These are phyloP conservation scores for Chamaetylas fuelleborni DNA, from an alignment of 2,113 vertebrate species.

Conservation along the genomic window DNA sequence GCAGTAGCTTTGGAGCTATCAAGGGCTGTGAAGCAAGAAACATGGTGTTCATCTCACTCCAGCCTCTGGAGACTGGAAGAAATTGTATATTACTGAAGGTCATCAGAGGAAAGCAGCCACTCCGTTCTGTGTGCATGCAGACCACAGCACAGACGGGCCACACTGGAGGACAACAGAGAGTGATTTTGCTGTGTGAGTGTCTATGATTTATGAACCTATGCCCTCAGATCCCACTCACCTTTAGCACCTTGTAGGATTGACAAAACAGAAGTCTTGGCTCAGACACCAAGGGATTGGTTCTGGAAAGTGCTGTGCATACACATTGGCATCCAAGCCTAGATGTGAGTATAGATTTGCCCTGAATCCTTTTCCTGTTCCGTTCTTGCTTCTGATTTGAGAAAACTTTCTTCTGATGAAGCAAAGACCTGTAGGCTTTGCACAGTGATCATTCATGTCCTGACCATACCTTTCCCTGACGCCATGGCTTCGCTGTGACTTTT, in stretches of 20 bases:
- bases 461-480: background rate
- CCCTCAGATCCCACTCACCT: background rate
- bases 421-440: background rate
- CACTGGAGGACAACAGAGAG: accelerated
- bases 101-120: background rate
- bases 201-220: background rate
- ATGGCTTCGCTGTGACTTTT: background rate
- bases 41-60: background rate
- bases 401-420: background rate
- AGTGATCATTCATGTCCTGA: background rate
- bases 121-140: background rate
- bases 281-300: background rate
- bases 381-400: background rate
- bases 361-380: background rate
- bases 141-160: accelerated
- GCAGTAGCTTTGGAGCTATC: background rate
- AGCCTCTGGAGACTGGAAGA: background rate
- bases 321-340: background rate
- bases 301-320: background rate
- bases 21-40: background rate
- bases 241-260: background rate
- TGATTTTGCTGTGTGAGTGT: background rate
- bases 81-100: background rate
- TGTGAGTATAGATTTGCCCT: background rate
- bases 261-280: background rate